These are phyloP conservation scores for Condylura cristata DNA, from an alignment of 2,113 vertebrate species.

Conservation along the genomic window DNA sequence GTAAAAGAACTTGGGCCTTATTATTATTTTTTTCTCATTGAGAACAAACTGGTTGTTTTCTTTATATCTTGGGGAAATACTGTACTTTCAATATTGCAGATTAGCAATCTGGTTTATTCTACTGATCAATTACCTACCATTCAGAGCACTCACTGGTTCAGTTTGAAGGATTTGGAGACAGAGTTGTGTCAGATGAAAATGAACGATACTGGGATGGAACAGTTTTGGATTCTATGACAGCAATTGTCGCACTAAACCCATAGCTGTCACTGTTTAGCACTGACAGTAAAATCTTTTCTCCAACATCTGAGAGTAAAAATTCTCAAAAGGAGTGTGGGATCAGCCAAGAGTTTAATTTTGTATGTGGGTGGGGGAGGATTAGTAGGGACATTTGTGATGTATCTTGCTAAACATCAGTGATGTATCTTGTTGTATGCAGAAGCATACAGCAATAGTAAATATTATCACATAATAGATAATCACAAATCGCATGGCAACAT, in stretches of 20 bases:
- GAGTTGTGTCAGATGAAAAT: not conserved
- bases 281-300: not conserved
- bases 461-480: slow-evolving; percentile 21
- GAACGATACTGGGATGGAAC: not conserved
- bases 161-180: not conserved
- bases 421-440: not conserved
- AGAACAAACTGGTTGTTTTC: not conserved
- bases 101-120: not conserved
- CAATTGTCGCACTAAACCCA: not conserved
- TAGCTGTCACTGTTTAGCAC: not conserved
- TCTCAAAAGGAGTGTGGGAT: not conserved
- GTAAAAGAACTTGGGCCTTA: not conserved
- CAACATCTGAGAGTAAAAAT: not conserved
- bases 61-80: not conserved
- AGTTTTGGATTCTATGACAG: not conserved
- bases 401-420: not conserved
- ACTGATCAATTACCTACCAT: not conserved
- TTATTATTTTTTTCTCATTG: not conserved
- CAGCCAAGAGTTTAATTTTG: not conserved
- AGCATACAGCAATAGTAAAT: slow-evolving; percentile 31
- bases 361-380: not conserved
- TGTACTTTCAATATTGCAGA: not conserved
- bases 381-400: not conserved
- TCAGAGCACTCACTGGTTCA: not conserved
- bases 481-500: slow-evolving; percentile 36